These are phyloP conservation scores for Chionis minor DNA, from an alignment of 2,113 vertebrate genomes.

Conservation along the genomic window DNA sequence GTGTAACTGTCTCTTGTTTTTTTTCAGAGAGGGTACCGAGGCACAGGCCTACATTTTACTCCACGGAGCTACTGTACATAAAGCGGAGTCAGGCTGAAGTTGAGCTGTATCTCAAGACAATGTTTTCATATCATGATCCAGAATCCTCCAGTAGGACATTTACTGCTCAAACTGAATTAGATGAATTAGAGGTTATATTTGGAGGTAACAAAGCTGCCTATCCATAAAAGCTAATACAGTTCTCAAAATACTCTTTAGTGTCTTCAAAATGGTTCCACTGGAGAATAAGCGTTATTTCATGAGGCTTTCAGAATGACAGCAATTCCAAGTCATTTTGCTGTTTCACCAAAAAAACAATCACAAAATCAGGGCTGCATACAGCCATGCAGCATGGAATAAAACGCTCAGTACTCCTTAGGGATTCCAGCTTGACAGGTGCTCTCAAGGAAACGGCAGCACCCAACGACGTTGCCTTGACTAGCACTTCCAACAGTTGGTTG, in stretches of 20 bases:
- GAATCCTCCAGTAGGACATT: neutral
- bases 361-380: neutral
- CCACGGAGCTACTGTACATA: neutral
- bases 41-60: neutral
- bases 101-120: neutral
- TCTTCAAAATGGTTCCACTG: neutral
- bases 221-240: neutral
- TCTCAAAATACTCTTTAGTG: neutral
- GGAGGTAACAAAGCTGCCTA: neutral
- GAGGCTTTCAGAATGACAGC: neutral
- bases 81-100: neutral
- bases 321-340: neutral
- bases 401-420: neutral
- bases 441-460: neutral
- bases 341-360: neutral
- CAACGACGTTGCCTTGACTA: neutral
- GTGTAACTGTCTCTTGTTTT: neutral
- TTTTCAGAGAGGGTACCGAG: neutral
- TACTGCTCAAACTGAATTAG: neutral
- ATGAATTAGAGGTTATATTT: neutral
- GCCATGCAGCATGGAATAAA: neutral
- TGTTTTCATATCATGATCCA: neutral
- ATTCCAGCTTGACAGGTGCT: neutral
- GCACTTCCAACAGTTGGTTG: neutral
- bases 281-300: neutral